Percentiles rank a stretch among this genome's conserved stretches.
Evolutionary conservation across 2,888 invertebrate genomes (phyloP).

Genomic region (Drosophila cognata): DNA sequence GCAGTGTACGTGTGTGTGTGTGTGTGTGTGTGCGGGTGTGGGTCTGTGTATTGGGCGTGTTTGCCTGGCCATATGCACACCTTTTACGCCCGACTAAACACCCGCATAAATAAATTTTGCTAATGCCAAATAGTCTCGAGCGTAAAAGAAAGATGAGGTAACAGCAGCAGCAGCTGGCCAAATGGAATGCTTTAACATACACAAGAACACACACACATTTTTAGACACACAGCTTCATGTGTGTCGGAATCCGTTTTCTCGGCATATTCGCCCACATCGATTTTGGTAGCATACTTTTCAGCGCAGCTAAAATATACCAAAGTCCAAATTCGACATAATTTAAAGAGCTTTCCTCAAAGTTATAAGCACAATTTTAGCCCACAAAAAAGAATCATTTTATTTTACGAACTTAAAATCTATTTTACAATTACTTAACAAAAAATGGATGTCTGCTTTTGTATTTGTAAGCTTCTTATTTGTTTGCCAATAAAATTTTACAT

Average conservation of each 20-base stretch:
- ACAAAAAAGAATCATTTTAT: background rate
- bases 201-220: slow-evolving; percentile 18
- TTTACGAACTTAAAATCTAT: background rate
- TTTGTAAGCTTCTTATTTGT: background rate
- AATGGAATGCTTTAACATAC: slow-evolving; percentile 61
- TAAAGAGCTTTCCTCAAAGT: background rate
- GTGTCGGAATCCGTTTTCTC: slow-evolving; percentile 39
- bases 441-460: background rate
- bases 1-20: background rate
- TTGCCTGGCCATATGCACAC: slow-evolving; percentile 73
- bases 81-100: slow-evolving; percentile 81
- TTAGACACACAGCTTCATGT: slow-evolving; percentile 7
- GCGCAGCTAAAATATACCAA: background rate
- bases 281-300: slow-evolving; percentile 25
- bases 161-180: slow-evolving; percentile 54
- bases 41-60: slow-evolving; percentile 39
- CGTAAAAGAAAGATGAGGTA: slow-evolving; percentile 81
- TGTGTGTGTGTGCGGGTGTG: slow-evolving; percentile 12
- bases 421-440: background rate
- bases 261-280: slow-evolving; percentile 30
- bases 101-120: slow-evolving; percentile 82
- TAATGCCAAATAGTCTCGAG: slow-evolving; percentile 81
- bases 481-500: background rate
- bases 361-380: background rate
- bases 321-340: background rate